A percentile compares a stretch with the other conserved stretches of the same genome.
Conservation (phyloP, 2,888 invertebrate species). For the Alentia gelatinosa region DNA sequence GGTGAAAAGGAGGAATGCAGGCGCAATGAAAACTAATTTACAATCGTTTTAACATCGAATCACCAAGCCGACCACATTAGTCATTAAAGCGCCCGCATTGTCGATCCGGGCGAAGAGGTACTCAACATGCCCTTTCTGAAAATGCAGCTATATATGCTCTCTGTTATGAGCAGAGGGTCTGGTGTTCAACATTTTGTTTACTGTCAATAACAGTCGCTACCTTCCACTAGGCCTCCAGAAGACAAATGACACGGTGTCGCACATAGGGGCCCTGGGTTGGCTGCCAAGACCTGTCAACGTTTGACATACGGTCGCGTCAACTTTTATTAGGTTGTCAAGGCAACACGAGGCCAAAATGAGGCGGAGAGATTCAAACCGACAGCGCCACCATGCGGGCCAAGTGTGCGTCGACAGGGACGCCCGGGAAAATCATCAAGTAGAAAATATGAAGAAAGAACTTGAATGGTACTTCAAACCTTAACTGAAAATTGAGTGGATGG, state of each 20-base stretch:
- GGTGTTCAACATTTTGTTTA: neutral
- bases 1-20: neutral
- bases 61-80: neutral
- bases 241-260: conserved; percentile 1
- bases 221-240: neutral
- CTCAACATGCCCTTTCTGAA: neutral
- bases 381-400: neutral
- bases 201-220: neutral
- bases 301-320: neutral
- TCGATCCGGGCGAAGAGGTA: neutral
- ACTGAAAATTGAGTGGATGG: neutral
- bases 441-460: neutral
- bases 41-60: neutral
- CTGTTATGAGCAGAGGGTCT: neutral
- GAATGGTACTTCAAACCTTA: neutral
- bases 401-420: neutral
- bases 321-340: conserved; percentile 21
- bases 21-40: neutral
- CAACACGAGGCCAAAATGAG: neutral
- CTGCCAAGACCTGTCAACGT: neutral
- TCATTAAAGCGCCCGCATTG: neutral
- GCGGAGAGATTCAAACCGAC: neutral
- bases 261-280: neutral
- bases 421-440: neutral
- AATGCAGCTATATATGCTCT: neutral